Base-by-base conservation (phyloP, 2,797 vertebrate genomes). In the Hydrolagus colliei region DNA sequence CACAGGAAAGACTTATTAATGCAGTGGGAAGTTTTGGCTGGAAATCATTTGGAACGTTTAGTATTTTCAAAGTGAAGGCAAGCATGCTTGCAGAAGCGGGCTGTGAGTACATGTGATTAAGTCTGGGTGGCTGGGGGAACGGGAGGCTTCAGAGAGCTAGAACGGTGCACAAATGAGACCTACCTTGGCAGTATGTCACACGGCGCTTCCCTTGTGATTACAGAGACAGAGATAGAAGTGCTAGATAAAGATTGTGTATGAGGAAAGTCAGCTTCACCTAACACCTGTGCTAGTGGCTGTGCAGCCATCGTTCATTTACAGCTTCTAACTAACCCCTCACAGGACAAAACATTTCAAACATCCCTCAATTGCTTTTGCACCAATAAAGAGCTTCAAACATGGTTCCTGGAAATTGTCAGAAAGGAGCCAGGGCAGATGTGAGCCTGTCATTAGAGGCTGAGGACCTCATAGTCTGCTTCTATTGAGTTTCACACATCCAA, bases 151-250 rank as follows among this genome's bases (percentile, higher is more conserved):
- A 92, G 93, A 95, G 93, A 95, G 95, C 94, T 92, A 92, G 91
- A 90, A 90, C 91, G 91, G 88, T 89, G 89, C 88, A 88, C 89
- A 89, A 89, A 78, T 88, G 89, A 94, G 86, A 92, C 97, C 96
- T 98, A 99, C 98, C 98, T 99, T 98, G 97, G 95, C 97, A 98
- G 95, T 98, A 97, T 32, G 96, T 99, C 97, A 99, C 97, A 88
- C 96, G 97, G 89, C 97, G 96, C 93, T 95, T 98, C 94, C 97
- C 98, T 98, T 96, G 95, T 92, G 94, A 93, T 97, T 96, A 97
- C 94, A 97, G 95, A 98, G 94, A 96, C 93, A 98, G 92, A 96
- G 94, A 98, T 94, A 96, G 94, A 98, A 96, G 95, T 91, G 94
- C 94, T 94, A 92, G 92, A 94, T 95, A 94, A 96, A 94, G 94